Evolutionary conservation across 2,113 vertebrate species (phyloP), one percentile per base, ranked within the genome.

Genomic region (Myotis brandtii): DNA sequence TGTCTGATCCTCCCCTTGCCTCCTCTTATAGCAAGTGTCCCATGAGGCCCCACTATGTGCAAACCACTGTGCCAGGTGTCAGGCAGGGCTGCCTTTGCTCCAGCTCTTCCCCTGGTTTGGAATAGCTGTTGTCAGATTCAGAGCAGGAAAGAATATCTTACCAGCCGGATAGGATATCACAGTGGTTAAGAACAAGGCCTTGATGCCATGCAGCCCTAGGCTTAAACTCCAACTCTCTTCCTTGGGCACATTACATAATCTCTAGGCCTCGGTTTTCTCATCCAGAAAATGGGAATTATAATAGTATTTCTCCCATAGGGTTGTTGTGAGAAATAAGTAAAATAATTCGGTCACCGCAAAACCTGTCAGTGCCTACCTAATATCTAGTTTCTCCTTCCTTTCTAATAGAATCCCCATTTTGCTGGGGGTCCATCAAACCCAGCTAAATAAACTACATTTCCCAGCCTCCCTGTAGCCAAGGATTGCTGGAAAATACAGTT

Each of bases 401-500:
- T 86, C 66, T 81, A 73, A 54, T 1, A 52, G 66, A 86, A 64
- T 50, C 18, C 30, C 50, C 82, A 2, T 67, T 69, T 50, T 90
- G 1, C 10, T 69, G 50, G 0, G 48, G 16, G 18, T 20, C 82
- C 59, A 54, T 48, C 48, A 73, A 62, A 27, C 10, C 37, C 43
- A 89, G 50, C 25, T 86, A 80, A 80, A 80, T 83, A 79, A 95
- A 54, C 34, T n/a, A 70, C 30, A 83, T 54, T 73, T 73, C 25
- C 50, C 72, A 64, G 62, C 4, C 64, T 85, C 80, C 43, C 30
- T 23, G 0, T 6, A 72, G 43, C 34, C 64, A 50, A 64, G 27
- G 8, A 30, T 72, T 77, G 16, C 30, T 20, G 37, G 20, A 80
- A 17, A 77, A 34, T 2, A 82, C 3, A 50, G 20, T 43, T 67